These are phyloP conservation scores for Eudasyphora cyanicolor DNA, from an alignment of 2,888 invertebrate genomes.

Conservation along the genomic window DNA sequence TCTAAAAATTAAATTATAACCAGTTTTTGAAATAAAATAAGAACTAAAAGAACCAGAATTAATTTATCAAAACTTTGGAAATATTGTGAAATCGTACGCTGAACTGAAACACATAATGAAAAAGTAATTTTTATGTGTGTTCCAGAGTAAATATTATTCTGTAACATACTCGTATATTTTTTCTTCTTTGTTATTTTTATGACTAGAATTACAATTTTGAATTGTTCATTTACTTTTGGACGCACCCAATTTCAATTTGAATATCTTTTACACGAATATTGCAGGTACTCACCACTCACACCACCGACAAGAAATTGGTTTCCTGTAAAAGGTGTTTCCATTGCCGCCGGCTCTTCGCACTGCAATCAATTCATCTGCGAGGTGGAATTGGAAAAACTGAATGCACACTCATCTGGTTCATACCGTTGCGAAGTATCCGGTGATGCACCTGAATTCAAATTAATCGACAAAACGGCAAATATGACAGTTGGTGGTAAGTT, in stretches of 20 bases:
- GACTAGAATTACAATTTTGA: not conserved
- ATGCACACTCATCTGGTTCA: slow-evolving; percentile 80
- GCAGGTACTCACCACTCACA: slow-evolving; percentile 79
- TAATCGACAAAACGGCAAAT: slow-evolving; percentile 82
- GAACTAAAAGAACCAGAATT: too few species aligned
- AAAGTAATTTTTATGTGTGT: too few species aligned
- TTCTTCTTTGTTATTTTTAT: not conserved
- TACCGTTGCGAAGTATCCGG: slow-evolving; percentile 84
- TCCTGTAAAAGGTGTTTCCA: slow-evolving; percentile 78
- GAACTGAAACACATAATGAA: too few species aligned
- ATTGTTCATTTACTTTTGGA: not conserved
- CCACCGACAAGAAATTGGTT: slow-evolving; percentile 79
- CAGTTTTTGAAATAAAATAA: too few species aligned
- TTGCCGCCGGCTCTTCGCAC: slow-evolving; percentile 78
- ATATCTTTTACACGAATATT: slow-evolving; percentile 55
- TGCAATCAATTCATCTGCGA: slow-evolving; percentile 80
- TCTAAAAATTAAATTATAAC: too few species aligned
- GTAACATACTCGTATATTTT: too few species aligned
- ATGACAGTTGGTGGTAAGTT: slow-evolving; percentile 83
- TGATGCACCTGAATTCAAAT: slow-evolving; percentile 83
- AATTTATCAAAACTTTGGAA: too few species aligned
- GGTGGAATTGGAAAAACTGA: slow-evolving; percentile 78
- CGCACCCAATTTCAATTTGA: slow-evolving; percentile 9
- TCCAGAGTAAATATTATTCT: too few species aligned
- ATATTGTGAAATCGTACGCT: too few species aligned